A percentile compares a stretch with the other conserved stretches of the same genome.
These are phyloP conservation scores for Meloe dianella DNA, from an alignment of 2,888 invertebrate species.

Conservation along the genomic window DNA sequence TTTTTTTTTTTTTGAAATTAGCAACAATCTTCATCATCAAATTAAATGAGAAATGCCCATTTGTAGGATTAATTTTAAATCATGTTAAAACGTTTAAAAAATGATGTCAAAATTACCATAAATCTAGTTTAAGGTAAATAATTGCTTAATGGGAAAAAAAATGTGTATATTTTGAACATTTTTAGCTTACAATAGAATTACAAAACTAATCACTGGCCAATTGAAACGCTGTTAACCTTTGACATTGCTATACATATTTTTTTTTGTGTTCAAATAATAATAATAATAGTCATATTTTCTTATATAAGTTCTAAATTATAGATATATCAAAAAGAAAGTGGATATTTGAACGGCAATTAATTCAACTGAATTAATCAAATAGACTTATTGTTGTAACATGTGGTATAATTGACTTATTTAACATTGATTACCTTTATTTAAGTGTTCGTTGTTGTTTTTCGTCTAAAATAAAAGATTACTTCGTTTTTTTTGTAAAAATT, in stretches of 20 bases:
- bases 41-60: background rate
- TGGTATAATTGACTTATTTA: background rate
- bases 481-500: too few relatives aligned
- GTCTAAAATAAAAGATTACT: too few relatives aligned
- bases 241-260: background rate
- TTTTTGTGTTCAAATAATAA: background rate
- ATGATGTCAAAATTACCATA: background rate
- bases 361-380: background rate
- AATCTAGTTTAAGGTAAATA: background rate
- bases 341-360: background rate
- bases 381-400: background rate
- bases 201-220: background rate
- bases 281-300: background rate
- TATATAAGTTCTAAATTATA: too few relatives aligned
- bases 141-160: background rate
- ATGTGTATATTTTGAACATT: background rate
- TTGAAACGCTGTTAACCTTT: conserved; percentile 1
- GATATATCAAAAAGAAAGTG: too few relatives aligned
- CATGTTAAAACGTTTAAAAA: background rate
- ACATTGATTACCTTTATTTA: background rate
- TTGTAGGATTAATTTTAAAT: background rate
- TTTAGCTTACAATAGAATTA: background rate
- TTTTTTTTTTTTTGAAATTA: too few relatives aligned
- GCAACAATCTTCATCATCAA: too few relatives aligned
- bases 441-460: too few relatives aligned